Conservation (phyloP, 1,140 invertebrate species). For the Batillaria attramentaria region DNA sequence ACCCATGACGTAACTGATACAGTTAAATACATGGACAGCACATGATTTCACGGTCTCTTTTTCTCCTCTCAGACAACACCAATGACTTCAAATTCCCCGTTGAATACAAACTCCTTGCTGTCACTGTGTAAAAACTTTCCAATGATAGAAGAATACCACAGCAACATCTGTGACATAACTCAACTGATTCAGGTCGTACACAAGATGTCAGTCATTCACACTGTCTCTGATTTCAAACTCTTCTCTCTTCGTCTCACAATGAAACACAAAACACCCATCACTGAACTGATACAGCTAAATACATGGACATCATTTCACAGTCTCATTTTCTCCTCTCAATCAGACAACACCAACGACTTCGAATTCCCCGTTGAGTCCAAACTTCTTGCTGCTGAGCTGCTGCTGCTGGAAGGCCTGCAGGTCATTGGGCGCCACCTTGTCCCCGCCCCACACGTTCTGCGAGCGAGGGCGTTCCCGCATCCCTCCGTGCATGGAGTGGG, state of each 20-base stretch:
- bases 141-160: no score
- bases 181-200: no score
- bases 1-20: no score
- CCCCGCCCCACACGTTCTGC: conserved; percentile 31
- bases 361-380: conserved; percentile 54
- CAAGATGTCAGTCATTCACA: no score
- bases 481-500: conserved; percentile 20
- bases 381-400: conserved; percentile 42
- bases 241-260: neutral
- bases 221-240: no score
- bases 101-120: conserved; percentile 51
- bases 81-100: conserved; percentile 40
- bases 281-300: no score
- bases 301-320: no score
- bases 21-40: neutral
- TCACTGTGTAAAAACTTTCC: no score
- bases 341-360: conserved; percentile 57
- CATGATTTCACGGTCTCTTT: neutral
- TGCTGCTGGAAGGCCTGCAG: conserved; percentile 40
- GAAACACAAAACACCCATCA: conserved; percentile 53
- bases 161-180: no score
- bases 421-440: conserved; percentile 7
- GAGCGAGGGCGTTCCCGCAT: conserved; percentile 41
- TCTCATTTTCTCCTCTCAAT: conserved; percentile 18
- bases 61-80: conserved; percentile 44